Base-by-base conservation (phyloP, 2,888 invertebrate species). In the Cryptops parisi region DNA sequence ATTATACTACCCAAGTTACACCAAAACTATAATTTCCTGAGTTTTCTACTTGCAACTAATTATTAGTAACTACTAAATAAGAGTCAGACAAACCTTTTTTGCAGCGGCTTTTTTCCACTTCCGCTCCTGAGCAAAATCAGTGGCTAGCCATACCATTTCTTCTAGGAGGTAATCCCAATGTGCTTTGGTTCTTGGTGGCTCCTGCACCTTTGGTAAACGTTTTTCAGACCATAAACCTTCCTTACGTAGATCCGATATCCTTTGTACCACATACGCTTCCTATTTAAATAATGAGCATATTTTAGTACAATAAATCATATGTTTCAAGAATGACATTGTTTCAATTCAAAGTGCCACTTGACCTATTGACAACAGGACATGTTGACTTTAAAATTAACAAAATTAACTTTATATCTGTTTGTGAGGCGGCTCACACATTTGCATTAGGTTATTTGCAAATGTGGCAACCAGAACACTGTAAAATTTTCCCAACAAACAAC, bases 91-190 rank as follows among this genome's bases (percentile, higher is more conserved):
- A 59, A 78, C 79, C 72, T 88, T 93, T 67, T 87, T 87, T 1
- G 94, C 91, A 3, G 90, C 88, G 55, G 87, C 84, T 69, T 90
- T 90, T 67, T 98, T 98, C 91, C 93, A 94, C 69, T 93, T 94
- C 58, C 96, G 78, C 71, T 99, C 98, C 69, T 93, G 89, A 25
- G 87, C 87, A 72, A 98, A 98, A 72, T 98, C 97, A 39, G 90
- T 86, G 38, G 94, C 89, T 60, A 99, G 75, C 98, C 98, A 98
- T 39, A 85, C 84, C 91, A 96, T 94, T 73, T 98, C 98, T 71
- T 98, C 97, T 41, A 99, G 74, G 58, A 98, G 74, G 71, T 93
- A 97, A 71, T 98, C 98, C 96, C 97, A 97, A 70, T 98, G 97
- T 25, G 89, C 84, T 73, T 96, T 97, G 51, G 80, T 76, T 58